A percentile compares a stretch with the other conserved stretches of the same genome.
phyloP scores from a whole-genome alignment of 1,140 invertebrate genomes.

The Macrostomum lignano region DNA sequence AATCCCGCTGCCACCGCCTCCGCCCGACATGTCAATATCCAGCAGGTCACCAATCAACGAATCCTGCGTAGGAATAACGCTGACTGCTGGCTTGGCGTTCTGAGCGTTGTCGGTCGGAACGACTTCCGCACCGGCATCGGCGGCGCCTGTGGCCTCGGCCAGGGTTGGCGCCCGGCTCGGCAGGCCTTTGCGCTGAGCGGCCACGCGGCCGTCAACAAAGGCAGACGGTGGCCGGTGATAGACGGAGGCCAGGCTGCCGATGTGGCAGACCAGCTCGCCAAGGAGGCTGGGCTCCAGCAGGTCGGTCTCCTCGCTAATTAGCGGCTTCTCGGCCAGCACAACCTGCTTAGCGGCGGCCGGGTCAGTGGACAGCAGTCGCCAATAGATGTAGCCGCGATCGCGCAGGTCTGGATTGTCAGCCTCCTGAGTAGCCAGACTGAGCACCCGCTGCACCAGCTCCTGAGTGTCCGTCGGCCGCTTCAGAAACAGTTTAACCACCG shows the following conservation, averaged over 20 bases:
- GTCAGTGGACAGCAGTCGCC: constrained; percentile 87
- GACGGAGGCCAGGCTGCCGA: constrained; percentile 83
- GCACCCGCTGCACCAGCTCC: constrained; percentile 45
- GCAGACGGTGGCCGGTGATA: constrained; percentile 96
- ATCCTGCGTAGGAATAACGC: no score
- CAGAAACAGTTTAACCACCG: constrained; percentile 89
- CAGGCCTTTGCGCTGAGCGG: no score
- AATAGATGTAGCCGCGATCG: constrained; percentile 96
- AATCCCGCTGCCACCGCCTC: constrained; percentile 25
- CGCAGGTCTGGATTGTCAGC: constrained; percentile 96
- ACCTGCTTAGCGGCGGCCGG: constrained; percentile 82
- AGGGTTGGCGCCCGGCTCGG: no score
- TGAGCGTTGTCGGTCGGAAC: no score
- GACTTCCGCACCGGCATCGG: no score
- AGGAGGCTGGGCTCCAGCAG: constrained; percentile 79
- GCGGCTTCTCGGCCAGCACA: constrained; percentile 90
- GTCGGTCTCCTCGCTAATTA: constrained; percentile 97
- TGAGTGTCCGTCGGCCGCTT: constrained; percentile 76
- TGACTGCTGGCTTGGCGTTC: no score
- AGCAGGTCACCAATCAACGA: constrained; percentile 73
- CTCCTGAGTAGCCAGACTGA: constrained; percentile 42
- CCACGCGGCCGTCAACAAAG: constrained; percentile 89
- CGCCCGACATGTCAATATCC: constrained; percentile 75
- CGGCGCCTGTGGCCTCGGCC: no score
- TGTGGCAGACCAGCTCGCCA: constrained; percentile 94